Percentiles rank a stretch among this genome's conserved stretches.
These are phyloP conservation scores for Camponotus fellah DNA, from an alignment of 2,888 invertebrate species.

Conservation along the genomic window DNA sequence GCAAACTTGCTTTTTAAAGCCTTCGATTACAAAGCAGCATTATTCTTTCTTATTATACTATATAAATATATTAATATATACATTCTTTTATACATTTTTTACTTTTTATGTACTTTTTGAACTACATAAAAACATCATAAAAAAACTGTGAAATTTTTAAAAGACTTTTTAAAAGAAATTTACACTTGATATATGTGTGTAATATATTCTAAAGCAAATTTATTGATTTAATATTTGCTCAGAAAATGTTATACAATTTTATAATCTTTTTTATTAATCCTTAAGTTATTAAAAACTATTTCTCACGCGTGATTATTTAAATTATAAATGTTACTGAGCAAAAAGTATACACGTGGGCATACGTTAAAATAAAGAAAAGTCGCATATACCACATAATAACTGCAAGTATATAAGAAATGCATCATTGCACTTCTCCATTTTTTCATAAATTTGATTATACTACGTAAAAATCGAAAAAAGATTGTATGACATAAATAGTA, in stretches of 20 bases:
- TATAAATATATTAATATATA: background rate
- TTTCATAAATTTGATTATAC: constrained; percentile 16
- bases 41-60: background rate
- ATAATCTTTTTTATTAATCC: background rate
- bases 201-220: constrained; percentile 9
- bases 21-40: background rate
- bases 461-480: constrained; percentile 27
- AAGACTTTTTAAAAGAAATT: background rate
- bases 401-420: constrained; percentile 3
- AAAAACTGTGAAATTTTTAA: background rate
- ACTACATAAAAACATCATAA: background rate
- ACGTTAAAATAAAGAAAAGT: constrained; percentile 15
- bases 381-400: background rate
- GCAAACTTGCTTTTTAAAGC: background rate
- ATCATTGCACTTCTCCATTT: constrained; percentile 11
- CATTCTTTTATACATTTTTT: background rate
- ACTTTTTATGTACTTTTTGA: background rate
- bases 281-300: constrained; percentile 4
- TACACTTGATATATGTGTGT: background rate
- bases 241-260: background rate
- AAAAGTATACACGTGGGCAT: constrained; percentile 1
- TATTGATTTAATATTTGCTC: background rate
- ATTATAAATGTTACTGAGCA: constrained; percentile 6
- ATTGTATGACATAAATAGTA: constrained; percentile 7
- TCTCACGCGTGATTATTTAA: constrained; percentile 4